Evolutionary conservation across 1,140 invertebrate species (phyloP), one percentile per base, ranked within the genome.

Genomic region (Lordiphosa stackelbergi): DNA sequence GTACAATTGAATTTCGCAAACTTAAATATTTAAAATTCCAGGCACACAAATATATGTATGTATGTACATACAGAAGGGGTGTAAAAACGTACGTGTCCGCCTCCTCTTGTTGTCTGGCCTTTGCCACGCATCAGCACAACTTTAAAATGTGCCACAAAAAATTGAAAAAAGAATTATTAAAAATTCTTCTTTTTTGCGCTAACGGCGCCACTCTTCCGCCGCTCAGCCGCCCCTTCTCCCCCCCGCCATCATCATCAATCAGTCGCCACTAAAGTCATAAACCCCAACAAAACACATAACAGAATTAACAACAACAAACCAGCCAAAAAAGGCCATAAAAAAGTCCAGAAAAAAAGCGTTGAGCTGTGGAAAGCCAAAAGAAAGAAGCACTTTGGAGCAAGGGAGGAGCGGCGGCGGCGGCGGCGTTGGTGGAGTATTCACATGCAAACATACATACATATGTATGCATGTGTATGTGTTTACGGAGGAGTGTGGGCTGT

Each of bases 241-340:
- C 48, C 53, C 38, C 48, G 5, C 45, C 35, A 38, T 31, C 9
- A 46, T 13, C 51, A 46, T 13, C 51, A 43, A 47, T 59, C 46
- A 53, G 43, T 28, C 24, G 24, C 63, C 4, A 9, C 3, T 48
- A 34, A 19, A 55, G 13, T 49, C 53, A 59, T 52, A 70, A 66
- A 45, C 65, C 46, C 37, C 35, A 46, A 61, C 38, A 36, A 48
- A 53, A 40, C 59, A 56, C 42, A 51, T 38, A 57, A 75, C 61
- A 75, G 66, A 77, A 78, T 72, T 77, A 64, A 78, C 73, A 74
- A 77, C 75, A 75, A 65, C 57, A 69, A 72, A 59, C 11, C 5
- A 5, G 22, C 22, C 22, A 62, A 65, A 68, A 63, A 55, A 41
- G 49, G 54, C 51, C 22, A 78, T 53, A 69, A 74, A 74, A 52